These are phyloP conservation scores for Lasiurus borealis DNA, from an alignment of 2,113 vertebrate genomes.

Conservation along the genomic window DNA sequence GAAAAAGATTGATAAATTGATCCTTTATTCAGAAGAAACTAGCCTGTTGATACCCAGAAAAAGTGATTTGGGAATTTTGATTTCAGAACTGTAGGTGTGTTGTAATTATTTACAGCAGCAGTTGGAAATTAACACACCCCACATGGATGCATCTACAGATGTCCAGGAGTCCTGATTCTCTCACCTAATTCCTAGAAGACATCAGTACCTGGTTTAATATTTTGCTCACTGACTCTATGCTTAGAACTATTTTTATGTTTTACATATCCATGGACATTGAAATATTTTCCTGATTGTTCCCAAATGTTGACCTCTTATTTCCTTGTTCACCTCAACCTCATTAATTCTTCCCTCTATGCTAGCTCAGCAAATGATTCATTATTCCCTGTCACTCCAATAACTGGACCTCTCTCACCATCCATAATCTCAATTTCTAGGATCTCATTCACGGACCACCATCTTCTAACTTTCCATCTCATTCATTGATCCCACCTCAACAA, in stretches of 20 bases:
- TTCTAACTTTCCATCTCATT: background rate
- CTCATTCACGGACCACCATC: background rate
- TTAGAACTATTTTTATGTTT: background rate
- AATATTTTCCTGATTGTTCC: background rate
- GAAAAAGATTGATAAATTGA: background rate
- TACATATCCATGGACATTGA: background rate
- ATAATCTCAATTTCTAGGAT: slow-evolving; percentile 13
- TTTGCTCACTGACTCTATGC: background rate
- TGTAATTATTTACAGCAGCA: background rate
- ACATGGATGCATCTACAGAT: background rate
- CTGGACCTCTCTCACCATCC: background rate
- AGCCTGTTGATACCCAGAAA: background rate
- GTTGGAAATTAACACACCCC: background rate
- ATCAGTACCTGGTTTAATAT: background rate
- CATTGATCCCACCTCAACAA: background rate
- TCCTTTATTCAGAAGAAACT: background rate
- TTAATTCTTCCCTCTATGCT: background rate
- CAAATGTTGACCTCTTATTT: background rate
- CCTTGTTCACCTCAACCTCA: background rate
- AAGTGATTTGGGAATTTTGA: background rate
- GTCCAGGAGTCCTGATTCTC: background rate
- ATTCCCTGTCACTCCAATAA: background rate
- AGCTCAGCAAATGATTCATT: background rate
- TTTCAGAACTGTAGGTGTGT: background rate
- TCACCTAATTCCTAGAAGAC: background rate